Percentiles rank a stretch among this genome's conserved stretches.
Conservation (phyloP, 2,888 invertebrate genomes). For the Conistra vaccinii region DNA sequence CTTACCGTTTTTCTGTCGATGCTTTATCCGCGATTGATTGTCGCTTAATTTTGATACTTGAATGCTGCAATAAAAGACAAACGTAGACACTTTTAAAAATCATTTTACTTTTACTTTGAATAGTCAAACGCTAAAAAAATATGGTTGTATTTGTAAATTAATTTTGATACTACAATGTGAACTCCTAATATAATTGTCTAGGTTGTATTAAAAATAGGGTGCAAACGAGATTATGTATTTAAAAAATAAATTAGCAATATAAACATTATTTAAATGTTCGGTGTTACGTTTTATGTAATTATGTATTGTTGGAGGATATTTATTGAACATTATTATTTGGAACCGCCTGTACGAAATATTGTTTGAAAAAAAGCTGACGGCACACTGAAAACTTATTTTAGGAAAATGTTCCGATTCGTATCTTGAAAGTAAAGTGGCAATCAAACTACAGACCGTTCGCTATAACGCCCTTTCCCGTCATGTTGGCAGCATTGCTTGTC, state of each 20-base stretch:
- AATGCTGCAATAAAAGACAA: conserved; percentile 34
- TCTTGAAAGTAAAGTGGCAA: not conserved
- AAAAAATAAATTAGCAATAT: conserved; percentile 16
- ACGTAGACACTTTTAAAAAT: conserved; percentile 4
- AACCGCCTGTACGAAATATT: conserved; percentile 61
- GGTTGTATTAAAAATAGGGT: conserved; percentile 22
- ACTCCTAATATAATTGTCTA: conserved; percentile 8
- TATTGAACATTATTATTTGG: conserved; percentile 44
- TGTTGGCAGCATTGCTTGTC: too few relatives aligned
- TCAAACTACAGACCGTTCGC: too few relatives aligned
- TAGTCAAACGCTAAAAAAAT: not conserved
- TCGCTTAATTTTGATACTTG: not conserved
- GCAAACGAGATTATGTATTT: conserved; percentile 47
- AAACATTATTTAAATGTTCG: conserved; percentile 23
- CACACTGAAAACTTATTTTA: conserved; percentile 1
- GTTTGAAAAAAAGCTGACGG: not conserved
- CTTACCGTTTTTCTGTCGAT: not conserved
- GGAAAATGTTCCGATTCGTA: not conserved
- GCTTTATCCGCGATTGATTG: not conserved
- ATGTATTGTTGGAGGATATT: conserved; percentile 39
- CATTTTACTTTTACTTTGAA: not conserved
- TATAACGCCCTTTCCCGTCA: too few relatives aligned
- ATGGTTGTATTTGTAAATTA: conserved; percentile 29
- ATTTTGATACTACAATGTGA: conserved; percentile 26
- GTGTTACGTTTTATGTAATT: conserved; percentile 38